A percentile compares a stretch with the other conserved stretches of the same genome.
Evolutionary conservation across 2,113 vertebrate genomes (phyloP).

Genomic region (Pterophyllum scalare): DNA sequence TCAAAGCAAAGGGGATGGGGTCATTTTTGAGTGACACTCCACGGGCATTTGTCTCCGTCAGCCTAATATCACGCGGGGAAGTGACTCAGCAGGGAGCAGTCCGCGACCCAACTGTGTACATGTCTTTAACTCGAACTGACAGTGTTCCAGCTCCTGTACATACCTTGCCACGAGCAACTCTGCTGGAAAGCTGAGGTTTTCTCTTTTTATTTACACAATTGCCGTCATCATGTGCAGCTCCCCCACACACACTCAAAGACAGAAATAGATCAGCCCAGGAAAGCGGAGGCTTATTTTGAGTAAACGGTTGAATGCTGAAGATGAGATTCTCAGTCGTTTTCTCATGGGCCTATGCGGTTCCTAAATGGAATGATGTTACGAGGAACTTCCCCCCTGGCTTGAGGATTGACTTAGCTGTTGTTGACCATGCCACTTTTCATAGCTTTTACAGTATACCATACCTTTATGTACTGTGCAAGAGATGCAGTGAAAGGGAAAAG

Average conservation of each 20-base stretch:
- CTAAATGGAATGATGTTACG: not conserved
- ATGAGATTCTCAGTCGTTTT: constrained; percentile 8
- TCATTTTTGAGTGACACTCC: constrained; percentile 62
- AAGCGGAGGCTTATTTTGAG: constrained; percentile 38
- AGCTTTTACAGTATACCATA: no score
- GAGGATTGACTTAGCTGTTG: not conserved
- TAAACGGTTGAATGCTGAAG: constrained; percentile 15
- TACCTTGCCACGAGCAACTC: constrained; percentile 70
- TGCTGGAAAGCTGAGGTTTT: constrained; percentile 47
- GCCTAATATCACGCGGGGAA: constrained; percentile 67
- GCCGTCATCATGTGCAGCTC: constrained; percentile 23
- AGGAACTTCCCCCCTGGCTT: not conserved
- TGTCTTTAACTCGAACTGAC: constrained; percentile 68
- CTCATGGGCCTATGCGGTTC: not conserved
- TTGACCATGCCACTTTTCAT: no score
- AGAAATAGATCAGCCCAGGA: constrained; percentile 31
- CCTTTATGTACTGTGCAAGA: no score
- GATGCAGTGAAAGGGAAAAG: no score
- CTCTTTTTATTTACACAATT: constrained; percentile 9
- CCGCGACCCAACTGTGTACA: constrained; percentile 27
- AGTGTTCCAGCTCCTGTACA: constrained; percentile 50
- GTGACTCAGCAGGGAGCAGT: constrained; percentile 73
- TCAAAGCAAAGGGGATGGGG: constrained; percentile 58
- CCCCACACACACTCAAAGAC: not conserved
- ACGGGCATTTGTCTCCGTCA: constrained; percentile 75